Evolutionary conservation across 2,113 vertebrate genomes (phyloP).

Genomic region (Charadrius vociferus): DNA sequence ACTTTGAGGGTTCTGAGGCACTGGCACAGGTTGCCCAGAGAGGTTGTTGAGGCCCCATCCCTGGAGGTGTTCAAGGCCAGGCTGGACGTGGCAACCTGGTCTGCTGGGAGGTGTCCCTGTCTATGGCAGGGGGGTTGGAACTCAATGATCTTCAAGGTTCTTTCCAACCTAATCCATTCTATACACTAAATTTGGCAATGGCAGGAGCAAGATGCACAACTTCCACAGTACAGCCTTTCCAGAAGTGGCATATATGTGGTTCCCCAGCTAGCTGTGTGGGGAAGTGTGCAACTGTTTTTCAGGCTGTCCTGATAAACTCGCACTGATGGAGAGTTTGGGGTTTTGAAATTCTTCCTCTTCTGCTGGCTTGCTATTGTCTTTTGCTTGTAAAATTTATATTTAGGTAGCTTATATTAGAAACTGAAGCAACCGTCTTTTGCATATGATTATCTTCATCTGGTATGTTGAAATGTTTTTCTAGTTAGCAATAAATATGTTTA

Average conservation of each 20-base stretch:
- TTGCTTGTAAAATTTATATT: slow-evolving; percentile 3
- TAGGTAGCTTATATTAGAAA: background rate
- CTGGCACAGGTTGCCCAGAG: too few relatives aligned
- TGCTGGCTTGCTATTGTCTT: background rate
- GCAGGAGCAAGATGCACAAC: background rate
- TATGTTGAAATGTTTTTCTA: background rate
- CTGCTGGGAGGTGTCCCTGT: too few relatives aligned
- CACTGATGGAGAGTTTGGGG: background rate
- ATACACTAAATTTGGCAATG: background rate
- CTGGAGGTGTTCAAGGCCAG: too few relatives aligned
- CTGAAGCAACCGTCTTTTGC: background rate
- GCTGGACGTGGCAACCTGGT: too few relatives aligned
- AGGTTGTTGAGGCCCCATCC: too few relatives aligned
- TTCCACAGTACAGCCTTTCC: background rate
- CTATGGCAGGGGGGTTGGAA: too few relatives aligned
- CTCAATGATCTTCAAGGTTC: too few relatives aligned
- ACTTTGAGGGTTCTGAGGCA: too few relatives aligned
- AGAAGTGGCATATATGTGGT: background rate
- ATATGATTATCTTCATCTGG: background rate
- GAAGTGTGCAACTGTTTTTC: background rate
- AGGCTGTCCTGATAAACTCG: background rate
- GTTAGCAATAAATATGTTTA: background rate
- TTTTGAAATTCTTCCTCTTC: background rate
- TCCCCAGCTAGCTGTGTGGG: background rate
- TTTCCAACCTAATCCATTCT: too few relatives aligned